Base-by-base conservation (phyloP, 2,888 invertebrate genomes). In the Folsomia candida region DNA sequence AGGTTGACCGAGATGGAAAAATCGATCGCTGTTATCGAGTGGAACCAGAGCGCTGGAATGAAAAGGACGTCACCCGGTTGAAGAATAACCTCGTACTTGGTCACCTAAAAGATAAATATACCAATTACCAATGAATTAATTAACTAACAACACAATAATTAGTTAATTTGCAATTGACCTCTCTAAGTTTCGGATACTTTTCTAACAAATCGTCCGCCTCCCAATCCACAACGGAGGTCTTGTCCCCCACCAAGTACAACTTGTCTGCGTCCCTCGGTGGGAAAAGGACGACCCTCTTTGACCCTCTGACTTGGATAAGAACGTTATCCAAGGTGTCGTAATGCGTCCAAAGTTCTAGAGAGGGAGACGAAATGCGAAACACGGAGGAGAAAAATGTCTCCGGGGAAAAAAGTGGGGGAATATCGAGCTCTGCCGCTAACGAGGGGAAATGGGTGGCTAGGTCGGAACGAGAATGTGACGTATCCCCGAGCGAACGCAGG, bases 11-110 rank as follows among this genome's bases (percentile, higher is more conserved):
- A 85, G 58, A 87, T 81, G 22, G 85, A 83, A 79, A 83, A 85
- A 47, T 84, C 83, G 27, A 83, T 68, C 4, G 86, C 84, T n/a
- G 82, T 83, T 37, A 85, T 84, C 79, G 86, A 86, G 79, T 87
- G 87, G 76, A 86, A 86, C 87, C 87, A 87, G 24, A 87, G 80
- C n/a, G 86, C 86, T 82, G 86, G 87, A 73, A 87, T 86, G 75
- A 85, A 87, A 2, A 62, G 26, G 22, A 62, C 29, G 80, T 87
- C 86, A 4, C 86, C 86, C 51, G 85, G 82, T 29, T 84, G 81
- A 68, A 87, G 77, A 11, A 81, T 65, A 27, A 83, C 83, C 78
- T 84, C 84, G 75, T 83, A 83, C 26, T 82, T 79, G 1, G 79
- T 47, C n/a, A n/a, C n/a, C n/a, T n/a, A n/a, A n/a, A n/a, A n/a